A percentile compares a stretch with the other conserved stretches of the same genome.
Conservation (phyloP, 2,797 vertebrate species). For the Pogonophryne albipinna region DNA sequence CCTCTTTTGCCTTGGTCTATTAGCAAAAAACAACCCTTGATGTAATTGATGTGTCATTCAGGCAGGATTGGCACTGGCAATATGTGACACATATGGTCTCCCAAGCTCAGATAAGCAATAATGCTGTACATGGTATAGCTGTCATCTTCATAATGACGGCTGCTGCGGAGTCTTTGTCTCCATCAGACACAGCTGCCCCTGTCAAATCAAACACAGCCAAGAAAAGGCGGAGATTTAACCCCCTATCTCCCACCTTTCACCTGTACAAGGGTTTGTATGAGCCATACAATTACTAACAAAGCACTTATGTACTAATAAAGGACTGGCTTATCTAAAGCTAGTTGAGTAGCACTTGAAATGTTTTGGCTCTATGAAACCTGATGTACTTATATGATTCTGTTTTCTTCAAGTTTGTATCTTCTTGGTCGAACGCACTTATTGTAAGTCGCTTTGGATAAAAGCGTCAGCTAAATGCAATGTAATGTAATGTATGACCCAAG, state of each 20-base stretch:
- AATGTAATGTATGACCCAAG: neutral
- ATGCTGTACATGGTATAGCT: constrained; percentile 39
- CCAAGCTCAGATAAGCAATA: constrained; percentile 37
- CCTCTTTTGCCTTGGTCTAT: constrained; percentile 13
- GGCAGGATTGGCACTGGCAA: constrained; percentile 15
- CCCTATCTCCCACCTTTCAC: neutral
- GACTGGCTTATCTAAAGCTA: no score
- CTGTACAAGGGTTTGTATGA: neutral
- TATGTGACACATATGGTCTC: constrained; percentile 41
- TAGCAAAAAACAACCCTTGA: constrained; percentile 39
- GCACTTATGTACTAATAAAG: no score
- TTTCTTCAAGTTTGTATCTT: no score
- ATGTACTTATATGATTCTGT: no score
- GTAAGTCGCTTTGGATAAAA: no score
- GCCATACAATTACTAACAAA: no score
- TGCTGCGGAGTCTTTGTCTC: constrained; percentile 29
- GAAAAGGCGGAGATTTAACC: neutral
- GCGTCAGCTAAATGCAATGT: no score
- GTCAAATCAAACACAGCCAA: constrained; percentile 23
- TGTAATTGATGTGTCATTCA: constrained; percentile 66
- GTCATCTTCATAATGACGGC: constrained; percentile 40
- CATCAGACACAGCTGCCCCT: constrained; percentile 29
- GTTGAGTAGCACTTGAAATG: no score
- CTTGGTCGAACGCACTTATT: no score
- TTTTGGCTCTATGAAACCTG: no score